These are phyloP conservation scores for Leucopsar rothschildi DNA, from an alignment of 2,113 vertebrate genomes.

Conservation along the genomic window DNA sequence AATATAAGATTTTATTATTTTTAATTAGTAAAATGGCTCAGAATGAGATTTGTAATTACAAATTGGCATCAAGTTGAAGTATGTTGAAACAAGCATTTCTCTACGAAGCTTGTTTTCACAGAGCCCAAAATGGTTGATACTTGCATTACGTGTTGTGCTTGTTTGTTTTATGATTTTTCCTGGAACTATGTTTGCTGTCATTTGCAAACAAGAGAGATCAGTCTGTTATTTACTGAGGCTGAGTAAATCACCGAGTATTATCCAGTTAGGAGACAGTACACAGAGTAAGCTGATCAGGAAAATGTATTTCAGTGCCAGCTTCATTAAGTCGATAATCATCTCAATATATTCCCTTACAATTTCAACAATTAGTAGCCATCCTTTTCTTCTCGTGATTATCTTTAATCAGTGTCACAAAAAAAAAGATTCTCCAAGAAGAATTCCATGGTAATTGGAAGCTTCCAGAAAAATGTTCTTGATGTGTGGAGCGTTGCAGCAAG, in stretches of 20 bases:
- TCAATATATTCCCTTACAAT: slow-evolving; percentile 56
- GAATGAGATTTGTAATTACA: background rate
- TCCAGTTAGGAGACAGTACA: slow-evolving; percentile 39
- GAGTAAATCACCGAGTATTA: slow-evolving; percentile 25
- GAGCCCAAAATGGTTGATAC: background rate
- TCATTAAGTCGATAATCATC: slow-evolving; percentile 65
- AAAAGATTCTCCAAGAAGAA: background rate
- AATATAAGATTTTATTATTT: background rate
- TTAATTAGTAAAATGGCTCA: background rate
- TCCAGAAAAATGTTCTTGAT: background rate
- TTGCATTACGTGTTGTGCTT: background rate
- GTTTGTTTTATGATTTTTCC: slow-evolving; percentile 52
- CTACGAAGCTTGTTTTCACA: background rate
- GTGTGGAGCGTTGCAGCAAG: accelerated
- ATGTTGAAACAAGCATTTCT: background rate
- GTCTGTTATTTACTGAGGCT: slow-evolving; percentile 55
- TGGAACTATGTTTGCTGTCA: slow-evolving; percentile 49
- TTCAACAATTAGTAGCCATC: slow-evolving; percentile 57
- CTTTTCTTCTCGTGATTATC: background rate
- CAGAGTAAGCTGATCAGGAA: slow-evolving; percentile 36
- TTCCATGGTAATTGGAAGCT: background rate
- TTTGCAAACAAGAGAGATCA: slow-evolving; percentile 55
- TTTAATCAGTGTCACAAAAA: background rate
- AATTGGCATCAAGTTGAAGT: background rate
- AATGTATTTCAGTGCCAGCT: slow-evolving; percentile 54